Percentiles rank a stretch among this genome's conserved stretches.
Conservation (phyloP, 2,113 vertebrate species). For the Pelmatolapia mariae region DNA sequence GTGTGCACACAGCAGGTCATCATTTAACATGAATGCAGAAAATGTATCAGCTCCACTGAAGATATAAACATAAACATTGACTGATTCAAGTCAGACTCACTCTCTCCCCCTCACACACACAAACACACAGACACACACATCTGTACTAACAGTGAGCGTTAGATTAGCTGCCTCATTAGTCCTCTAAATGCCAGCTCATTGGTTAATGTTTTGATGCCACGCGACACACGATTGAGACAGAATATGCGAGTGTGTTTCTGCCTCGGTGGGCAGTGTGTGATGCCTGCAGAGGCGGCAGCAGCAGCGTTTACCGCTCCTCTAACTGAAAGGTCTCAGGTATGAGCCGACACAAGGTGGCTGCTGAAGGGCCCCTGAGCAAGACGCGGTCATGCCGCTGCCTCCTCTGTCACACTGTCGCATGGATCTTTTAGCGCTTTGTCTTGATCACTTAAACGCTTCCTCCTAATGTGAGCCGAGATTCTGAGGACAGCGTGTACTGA, state of each 20-base stretch:
- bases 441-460: background rate
- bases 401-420: background rate
- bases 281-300: background rate
- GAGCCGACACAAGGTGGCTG: background rate
- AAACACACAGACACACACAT: background rate
- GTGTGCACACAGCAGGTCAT: background rate
- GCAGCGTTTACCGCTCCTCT: background rate
- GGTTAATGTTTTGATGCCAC: constrained; percentile 55
- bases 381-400: background rate
- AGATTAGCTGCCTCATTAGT: constrained; percentile 53
- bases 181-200: constrained; percentile 60
- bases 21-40: background rate
- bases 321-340: constrained; percentile 3
- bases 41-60: background rate
- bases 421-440: background rate
- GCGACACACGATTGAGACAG: background rate
- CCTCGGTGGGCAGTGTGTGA: background rate
- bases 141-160: constrained; percentile 8
- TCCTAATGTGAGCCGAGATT: background rate
- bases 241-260: background rate
- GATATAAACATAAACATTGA: background rate
- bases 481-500: background rate
- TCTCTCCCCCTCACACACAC: background rate
- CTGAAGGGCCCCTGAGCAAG: background rate
- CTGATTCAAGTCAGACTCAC: background rate